Evolutionary conservation across 2,113 vertebrate genomes (phyloP), one percentile per base, ranked within the genome.

Genomic region (Montifringilla adamsi): DNA sequence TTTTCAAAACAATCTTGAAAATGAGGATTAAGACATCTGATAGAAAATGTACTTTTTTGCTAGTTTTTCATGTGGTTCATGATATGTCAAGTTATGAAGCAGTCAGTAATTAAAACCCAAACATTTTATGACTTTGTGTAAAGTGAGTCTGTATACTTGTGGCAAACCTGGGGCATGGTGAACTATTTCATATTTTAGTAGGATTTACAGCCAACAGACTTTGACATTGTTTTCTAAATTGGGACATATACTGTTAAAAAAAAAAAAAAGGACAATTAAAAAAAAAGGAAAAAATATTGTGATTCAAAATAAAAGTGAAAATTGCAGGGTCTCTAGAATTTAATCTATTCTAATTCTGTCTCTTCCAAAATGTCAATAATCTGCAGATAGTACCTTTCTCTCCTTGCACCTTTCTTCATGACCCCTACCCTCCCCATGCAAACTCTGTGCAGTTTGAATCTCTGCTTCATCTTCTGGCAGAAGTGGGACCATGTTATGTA

Each of bases 261-360:
- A 19, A 35, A 11, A 9, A 10, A 12, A 35, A 22, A 15, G 37
- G 1, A 17, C 31, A 30, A 41, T 6, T 0, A 9, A 19, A 35
- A 11, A 7, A 10, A 12, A 35, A 20, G 11, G 20, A 41, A 44
- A 20, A 37, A 24, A 28, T 0, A 15, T 0, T 43, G 11, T 64
- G 20, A 22, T 80, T 73, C n/a, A 91, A 77, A 50, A 66, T 30
- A 78, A 74, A 66, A 13, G 55, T 35, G 37, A 62, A 83, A 91
- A 73, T 39, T 3, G 1, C 23, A 84, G 30, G 17, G 6, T 69
- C 37, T 70, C n/a, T n/a, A 11, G 28, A 74, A 82, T 49, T 8
- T 52, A 13, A 56, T 56, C 82, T 74, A 4, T 46, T 83, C 35
- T 67, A 74, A 62, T 53, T 47, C 49, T 73, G 27, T 28, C 18